Base-by-base conservation (phyloP, 2,797 vertebrate genomes). In the Danio tinwini region DNA sequence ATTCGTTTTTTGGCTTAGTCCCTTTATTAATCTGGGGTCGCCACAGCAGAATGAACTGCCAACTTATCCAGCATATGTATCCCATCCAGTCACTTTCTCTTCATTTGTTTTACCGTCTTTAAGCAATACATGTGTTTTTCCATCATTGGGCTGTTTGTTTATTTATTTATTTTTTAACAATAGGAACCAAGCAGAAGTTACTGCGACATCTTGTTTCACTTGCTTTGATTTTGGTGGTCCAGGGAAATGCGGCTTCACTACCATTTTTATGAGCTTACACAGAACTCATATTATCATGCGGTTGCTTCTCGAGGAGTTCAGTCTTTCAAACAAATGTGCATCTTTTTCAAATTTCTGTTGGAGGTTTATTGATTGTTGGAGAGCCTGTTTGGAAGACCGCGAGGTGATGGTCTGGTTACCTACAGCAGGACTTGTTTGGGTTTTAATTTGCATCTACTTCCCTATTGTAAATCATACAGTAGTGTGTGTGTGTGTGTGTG, bases 381-480 rank as follows among this genome's bases (percentile, higher is more conserved):
- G 29, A 3, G 29, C 1, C 29, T 14, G 47, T 7, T 52, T 11
- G 29, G 8, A 17, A 13, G 14, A 56, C 21, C 21, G 29, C 21
- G 47, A 67, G 40, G 42, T 67, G 63, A 76, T 67, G 71, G 55
- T 74, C 71, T 12, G 39, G 19, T 45, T 12, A 14, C 40, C 53
- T 58, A 14, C 17, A 45, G 16, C 29, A 29, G 29, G 53, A 58
- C 17, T 13, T 47, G 63, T 56, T 67, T 56, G n/a, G 1, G 1
- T 67, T 76, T 68, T n/a, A 47, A 19, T 37, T 42, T 8, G 13
- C 7, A 37, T 74, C 40, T 19, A n/a, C 52, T 62, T 62, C 45
- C 72, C n/a, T 16, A 14, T 49, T 59, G 63, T 77, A 77, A 77
- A 68, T 67, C 63, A 49, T 39, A 16, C 52, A 55, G 74, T 45